Base-by-base conservation (phyloP, 2,888 invertebrate genomes). In the Nemoura dubitans region DNA sequence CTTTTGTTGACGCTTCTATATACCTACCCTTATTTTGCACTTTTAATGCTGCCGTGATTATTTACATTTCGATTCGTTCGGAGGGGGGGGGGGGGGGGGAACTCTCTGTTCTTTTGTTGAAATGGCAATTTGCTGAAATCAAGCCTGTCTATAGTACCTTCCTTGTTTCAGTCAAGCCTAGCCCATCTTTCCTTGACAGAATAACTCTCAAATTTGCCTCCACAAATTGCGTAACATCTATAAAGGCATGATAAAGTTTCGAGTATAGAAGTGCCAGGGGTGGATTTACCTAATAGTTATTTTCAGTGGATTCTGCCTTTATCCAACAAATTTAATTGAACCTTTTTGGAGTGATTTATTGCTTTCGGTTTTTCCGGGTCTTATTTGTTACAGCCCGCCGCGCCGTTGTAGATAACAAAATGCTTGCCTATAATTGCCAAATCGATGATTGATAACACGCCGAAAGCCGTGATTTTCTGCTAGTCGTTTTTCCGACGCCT, bases 261-360 rank as follows among this genome's bases (percentile, higher is more conserved):
- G 16, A 59, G 59, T 10, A 21, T 21, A 6, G 59, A 2, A 59
- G 2, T 59, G 14, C 21, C 59, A 7, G 36, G 3, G 59, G 59
- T 59, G 21, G 21, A 10, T 59, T 59, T 59, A 59, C 21, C 59
- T 59, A 59, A 21, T 59, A 59, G 59, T 59, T 59, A 21, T 59
- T 59, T 59, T 10, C 59, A 59, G 14, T 59, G 21, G 59, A 21
- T 59, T 10, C 14, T 59, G 59, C 21, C 59, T 59, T 14, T 21
- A 59, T 59, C 21, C 59, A 21, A 59, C 59, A 59, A 59, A 59
- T 59, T 59, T 59, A 59, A 59, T 59, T 59, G 59, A 59, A 59
- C 59, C 59, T 59, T 36, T n/a, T 59, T 59, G 59, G 59, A 59
- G 59, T 59, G 59, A 59, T 59, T 59, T 59, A 59, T 59, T 59